Percentiles rank a stretch among this genome's conserved stretches.
Evolutionary conservation across 2,888 invertebrate species (phyloP).

Genomic region (Lumbricus terrestris): DNA sequence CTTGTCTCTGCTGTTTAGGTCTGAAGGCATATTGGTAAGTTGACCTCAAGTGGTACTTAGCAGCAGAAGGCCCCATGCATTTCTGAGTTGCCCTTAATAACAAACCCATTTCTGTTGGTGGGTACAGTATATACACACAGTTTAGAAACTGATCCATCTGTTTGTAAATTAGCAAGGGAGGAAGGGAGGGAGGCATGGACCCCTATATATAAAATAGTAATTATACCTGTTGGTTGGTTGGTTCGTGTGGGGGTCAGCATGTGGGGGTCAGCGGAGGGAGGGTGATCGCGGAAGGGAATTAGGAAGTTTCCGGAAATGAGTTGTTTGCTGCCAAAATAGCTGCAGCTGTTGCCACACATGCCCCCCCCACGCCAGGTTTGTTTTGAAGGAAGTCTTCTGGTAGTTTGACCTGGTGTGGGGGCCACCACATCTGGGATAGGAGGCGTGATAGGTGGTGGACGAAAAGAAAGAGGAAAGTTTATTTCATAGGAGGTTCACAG

Average conservation of each 20-base stretch:
- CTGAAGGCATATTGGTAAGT: neutral
- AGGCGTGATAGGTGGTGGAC: neutral
- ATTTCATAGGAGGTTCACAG: neutral
- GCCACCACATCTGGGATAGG: neutral
- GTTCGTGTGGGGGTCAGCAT: too few species aligned
- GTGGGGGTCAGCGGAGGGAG: too few species aligned
- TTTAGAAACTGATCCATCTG: neutral
- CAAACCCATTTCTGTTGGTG: neutral
- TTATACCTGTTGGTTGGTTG: neutral
- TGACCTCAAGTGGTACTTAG: slow-evolving; percentile 3
- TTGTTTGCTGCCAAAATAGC: neutral
- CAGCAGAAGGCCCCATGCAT: neutral
- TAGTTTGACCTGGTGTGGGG: neutral
- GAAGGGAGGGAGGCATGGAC: neutral
- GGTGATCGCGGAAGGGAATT: neutral
- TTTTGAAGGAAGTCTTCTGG: neutral
- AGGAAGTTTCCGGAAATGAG: neutral
- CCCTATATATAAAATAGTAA: too few species aligned
- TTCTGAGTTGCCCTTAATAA: neutral
- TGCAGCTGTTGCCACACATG: neutral
- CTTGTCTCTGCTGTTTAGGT: neutral
- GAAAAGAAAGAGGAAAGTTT: neutral
- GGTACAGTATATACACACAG: neutral
- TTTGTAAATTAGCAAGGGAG: neutral
- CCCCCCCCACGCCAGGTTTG: neutral